phyloP scores from a whole-genome alignment of 2,797 vertebrate genomes.

The Macropus fuliginosus region DNA sequence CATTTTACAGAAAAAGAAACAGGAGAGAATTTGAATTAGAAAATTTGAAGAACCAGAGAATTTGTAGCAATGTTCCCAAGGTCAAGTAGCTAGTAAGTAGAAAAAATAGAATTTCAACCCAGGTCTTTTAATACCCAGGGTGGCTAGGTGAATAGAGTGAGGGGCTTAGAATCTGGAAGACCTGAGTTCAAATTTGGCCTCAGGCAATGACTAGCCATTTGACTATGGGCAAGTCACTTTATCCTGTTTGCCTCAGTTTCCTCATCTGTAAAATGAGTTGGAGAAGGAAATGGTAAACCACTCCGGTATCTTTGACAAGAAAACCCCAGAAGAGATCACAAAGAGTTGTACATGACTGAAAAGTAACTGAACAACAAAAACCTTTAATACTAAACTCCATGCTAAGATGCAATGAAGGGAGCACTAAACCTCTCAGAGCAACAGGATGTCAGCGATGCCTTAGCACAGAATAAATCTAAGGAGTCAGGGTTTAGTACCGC shows the following conservation, averaged over 20 bases:
- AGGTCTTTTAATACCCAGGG: neutral
- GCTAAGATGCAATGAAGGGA: neutral
- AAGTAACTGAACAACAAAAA: neutral
- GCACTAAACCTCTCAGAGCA: neutral
- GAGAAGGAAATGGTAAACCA: neutral
- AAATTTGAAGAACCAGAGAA: neutral
- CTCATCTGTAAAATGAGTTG: neutral
- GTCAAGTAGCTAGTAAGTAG: neutral
- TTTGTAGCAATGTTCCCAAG: neutral
- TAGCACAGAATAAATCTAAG: neutral
- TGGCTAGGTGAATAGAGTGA: neutral
- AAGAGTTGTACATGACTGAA: neutral
- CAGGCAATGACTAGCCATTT: neutral
- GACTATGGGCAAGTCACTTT: neutral
- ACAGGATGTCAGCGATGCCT: neutral
- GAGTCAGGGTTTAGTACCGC: neutral
- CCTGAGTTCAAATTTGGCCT: neutral
- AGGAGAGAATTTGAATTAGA: neutral
- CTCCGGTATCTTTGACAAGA: neutral
- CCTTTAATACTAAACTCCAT: neutral
- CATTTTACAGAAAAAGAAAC: neutral
- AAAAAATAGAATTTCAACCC: neutral
- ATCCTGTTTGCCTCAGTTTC: neutral
- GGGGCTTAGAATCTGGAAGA: neutral
- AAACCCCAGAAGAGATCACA: neutral